Base-by-base conservation (phyloP, 2,888 invertebrate genomes). In the Xylota segnis region DNA sequence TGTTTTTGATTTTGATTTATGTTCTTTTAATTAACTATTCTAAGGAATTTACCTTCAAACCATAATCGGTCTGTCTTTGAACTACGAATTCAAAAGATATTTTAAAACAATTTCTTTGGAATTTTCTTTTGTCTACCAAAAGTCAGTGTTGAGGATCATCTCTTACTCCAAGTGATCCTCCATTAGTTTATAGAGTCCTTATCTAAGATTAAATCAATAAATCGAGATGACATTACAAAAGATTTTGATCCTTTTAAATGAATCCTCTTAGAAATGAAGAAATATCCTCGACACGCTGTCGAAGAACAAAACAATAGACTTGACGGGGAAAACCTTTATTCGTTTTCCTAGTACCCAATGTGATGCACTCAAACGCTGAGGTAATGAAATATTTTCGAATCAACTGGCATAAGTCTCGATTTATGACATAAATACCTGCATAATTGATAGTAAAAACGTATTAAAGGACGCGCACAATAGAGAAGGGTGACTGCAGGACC, bases 381-480 rank as follows among this genome's bases (percentile, higher is more conserved):
- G 61, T 1, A 56, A 54, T 74, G 14, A 70, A 66, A 65, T 52
- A 59, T 77, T 29, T 58, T 37, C 0, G 72, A 61, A 63, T 74
- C 40, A 77, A 66, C 68, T 14, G 59, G 59, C 45, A 63, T 74
- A 78, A 74, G 50, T 50, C 14, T 58, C 72, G 58, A 78, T 78
- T 83, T 83, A 83, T 83, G 83, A 83, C 83, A 66, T 78, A 59
- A 83, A 74, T 78, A 83, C 83, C 83, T 78, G 83, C 83, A 83
- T 83, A 78, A 78, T 83, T 74, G 83, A 68, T 68, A 32, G 59
- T 78, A 70, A 78, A 40, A 40, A 27, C 10, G n/a, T 54, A 63
- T 71, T 78, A 63, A 58, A 27, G 16, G 18, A 61, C 2, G 9
- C 34, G 47, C 27, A 71, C 58, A 70, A 61, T 29, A 43, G 23